Percentiles rank a stretch among this genome's conserved stretches.
Evolutionary conservation across 2,113 vertebrate species (phyloP).

Genomic region (Aptenodytes forsteri): DNA sequence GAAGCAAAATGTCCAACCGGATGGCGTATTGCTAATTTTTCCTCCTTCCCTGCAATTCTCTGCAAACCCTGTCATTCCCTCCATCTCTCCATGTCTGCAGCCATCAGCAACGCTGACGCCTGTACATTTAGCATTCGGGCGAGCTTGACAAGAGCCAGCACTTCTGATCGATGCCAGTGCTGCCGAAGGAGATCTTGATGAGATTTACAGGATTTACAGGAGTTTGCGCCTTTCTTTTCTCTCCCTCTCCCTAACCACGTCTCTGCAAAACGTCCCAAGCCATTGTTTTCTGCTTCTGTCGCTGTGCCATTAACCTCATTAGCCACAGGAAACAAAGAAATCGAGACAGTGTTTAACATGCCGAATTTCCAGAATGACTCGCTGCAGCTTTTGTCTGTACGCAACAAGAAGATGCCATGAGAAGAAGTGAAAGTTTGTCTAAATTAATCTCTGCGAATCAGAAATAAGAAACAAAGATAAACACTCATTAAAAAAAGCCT

Average conservation of each 20-base stretch:
- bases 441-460: constrained; percentile 57
- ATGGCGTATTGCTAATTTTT: background rate
- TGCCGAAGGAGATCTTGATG: background rate
- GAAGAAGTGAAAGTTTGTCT: constrained; percentile 32
- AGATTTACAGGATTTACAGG: background rate
- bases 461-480: constrained; percentile 56
- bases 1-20: constrained; percentile 64
- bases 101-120: constrained; percentile 4
- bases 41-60: background rate
- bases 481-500: constrained; percentile 14
- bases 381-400: constrained; percentile 40
- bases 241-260: background rate
- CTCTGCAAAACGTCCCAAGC: background rate
- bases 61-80: background rate
- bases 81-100: background rate
- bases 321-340: constrained; percentile 31
- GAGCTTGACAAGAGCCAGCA: constrained; percentile 48
- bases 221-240: background rate
- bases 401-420: background rate
- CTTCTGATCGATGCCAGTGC: background rate
- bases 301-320: constrained; percentile 32
- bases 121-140: background rate
- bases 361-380: constrained; percentile 28
- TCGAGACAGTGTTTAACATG: background rate
- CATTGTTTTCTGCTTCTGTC: background rate